Evolutionary conservation across 2,888 invertebrate species (phyloP).

Genomic region (Acronicta alni): DNA sequence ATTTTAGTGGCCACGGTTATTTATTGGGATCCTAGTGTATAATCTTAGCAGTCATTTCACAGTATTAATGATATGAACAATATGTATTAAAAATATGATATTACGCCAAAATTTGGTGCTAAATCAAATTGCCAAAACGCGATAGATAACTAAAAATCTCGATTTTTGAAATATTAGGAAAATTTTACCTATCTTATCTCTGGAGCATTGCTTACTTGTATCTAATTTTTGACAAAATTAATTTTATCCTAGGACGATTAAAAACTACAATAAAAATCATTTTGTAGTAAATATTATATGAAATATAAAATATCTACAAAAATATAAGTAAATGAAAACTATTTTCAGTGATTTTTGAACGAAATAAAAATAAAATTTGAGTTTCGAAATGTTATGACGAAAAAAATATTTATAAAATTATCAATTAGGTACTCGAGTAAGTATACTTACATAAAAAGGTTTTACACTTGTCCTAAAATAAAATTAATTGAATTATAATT

Average conservation of each 20-base stretch:
- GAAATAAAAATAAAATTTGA: neutral
- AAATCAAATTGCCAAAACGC: constrained; percentile 70
- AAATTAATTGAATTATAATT: constrained; percentile 29
- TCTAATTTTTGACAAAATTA: constrained; percentile 16
- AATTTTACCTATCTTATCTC: constrained; percentile 23
- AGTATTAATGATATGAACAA: constrained; percentile 18
- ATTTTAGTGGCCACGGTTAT: too few relatives aligned
- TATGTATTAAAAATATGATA: constrained; percentile 37
- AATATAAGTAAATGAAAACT: neutral
- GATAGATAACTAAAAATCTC: constrained; percentile 41
- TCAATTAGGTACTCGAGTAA: too few relatives aligned
- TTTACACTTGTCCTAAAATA: constrained; percentile 30
- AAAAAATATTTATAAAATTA: neutral
- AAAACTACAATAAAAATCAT: neutral
- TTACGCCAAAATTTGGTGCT: constrained; percentile 81
- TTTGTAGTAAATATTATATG: neutral
- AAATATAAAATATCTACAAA: constrained; percentile 3
- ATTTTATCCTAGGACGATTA: constrained; percentile 28
- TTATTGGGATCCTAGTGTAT: neutral
- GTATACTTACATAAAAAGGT: neutral
- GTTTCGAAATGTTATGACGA: neutral
- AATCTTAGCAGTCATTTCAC: constrained; percentile 19
- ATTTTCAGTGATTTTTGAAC: neutral
- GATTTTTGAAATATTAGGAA: constrained; percentile 42
- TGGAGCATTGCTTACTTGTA: constrained; percentile 20